Evolutionary conservation across 2,888 invertebrate species (phyloP).

Genomic region (Geophilus truncorum): DNA sequence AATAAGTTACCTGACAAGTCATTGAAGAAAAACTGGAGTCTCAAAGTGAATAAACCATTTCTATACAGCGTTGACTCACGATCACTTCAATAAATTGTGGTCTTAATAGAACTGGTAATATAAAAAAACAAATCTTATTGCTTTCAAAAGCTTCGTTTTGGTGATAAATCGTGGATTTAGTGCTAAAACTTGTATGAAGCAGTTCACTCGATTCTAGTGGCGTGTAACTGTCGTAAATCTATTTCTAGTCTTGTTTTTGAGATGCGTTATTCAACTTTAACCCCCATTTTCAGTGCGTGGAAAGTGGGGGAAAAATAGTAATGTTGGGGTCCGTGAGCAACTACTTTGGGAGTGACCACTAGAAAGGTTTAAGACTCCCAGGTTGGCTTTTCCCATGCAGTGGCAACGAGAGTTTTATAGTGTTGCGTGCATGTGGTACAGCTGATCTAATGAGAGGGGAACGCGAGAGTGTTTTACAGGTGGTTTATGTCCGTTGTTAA

Average conservation of each 20-base stretch:
- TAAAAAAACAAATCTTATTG: background rate
- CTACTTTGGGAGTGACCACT: background rate
- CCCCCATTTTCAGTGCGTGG: background rate
- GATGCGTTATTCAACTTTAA: background rate
- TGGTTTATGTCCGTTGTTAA: background rate
- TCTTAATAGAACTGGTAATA: background rate
- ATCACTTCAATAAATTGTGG: background rate
- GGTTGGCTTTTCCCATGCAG: background rate
- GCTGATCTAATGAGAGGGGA: background rate
- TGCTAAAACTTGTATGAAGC: background rate
- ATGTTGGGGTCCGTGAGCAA: background rate
- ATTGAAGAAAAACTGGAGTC: no score
- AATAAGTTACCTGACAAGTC: no score
- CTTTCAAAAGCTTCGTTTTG: background rate
- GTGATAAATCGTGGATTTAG: background rate
- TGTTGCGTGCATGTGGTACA: background rate
- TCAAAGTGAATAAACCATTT: background rate
- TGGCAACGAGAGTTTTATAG: background rate
- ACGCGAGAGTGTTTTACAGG: background rate
- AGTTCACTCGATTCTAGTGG: background rate
- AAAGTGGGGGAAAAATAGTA: background rate
- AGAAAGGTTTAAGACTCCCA: background rate
- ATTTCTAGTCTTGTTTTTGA: background rate
- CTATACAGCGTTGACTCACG: background rate
- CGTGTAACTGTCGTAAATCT: background rate